Conservation (phyloP, 2,113 vertebrate species). For the Pleuronectes platessa region DNA sequence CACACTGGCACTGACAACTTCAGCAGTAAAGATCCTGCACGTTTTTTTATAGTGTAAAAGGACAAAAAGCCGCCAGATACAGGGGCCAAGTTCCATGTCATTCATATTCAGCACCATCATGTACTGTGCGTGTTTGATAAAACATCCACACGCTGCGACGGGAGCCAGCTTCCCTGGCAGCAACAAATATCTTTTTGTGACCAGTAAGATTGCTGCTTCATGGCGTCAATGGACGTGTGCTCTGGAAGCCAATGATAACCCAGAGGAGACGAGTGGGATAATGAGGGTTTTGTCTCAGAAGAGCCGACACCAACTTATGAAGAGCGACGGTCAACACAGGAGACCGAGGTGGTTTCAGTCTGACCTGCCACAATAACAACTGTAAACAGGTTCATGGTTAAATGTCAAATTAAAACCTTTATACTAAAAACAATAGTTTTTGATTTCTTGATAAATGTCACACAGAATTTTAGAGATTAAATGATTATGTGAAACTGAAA, state of each 20-base stretch:
- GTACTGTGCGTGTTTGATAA: constrained; percentile 60
- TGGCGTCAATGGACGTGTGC: constrained; percentile 70
- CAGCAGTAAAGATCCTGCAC: constrained; percentile 67
- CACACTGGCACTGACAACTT: constrained; percentile 57
- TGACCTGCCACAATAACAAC: background rate
- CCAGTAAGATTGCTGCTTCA: constrained; percentile 66
- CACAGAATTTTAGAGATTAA: too few species aligned
- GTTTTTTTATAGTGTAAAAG: constrained; percentile 67
- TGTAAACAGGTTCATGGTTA: background rate
- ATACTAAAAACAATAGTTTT: background rate
- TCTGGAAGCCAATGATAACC: constrained; percentile 76
- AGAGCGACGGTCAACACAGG: constrained; percentile 56
- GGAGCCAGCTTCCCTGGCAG: constrained; percentile 50
- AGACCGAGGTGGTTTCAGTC: constrained; percentile 42
- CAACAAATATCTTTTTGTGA: constrained; percentile 75
- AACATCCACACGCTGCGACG: constrained; percentile 58
- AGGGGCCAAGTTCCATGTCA: constrained; percentile 48
- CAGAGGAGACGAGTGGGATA: constrained; percentile 54
- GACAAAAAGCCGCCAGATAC: constrained; percentile 41
- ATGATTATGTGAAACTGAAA: too few species aligned
- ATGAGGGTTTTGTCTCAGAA: constrained; percentile 68
- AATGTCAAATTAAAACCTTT: too few species aligned
- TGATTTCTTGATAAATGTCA: background rate
- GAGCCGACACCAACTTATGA: constrained; percentile 59
- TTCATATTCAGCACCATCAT: constrained; percentile 55